A percentile compares a stretch with the other conserved stretches of the same genome.
Evolutionary conservation across 2,113 vertebrate species (phyloP).

Genomic region (Caracal caracal): DNA sequence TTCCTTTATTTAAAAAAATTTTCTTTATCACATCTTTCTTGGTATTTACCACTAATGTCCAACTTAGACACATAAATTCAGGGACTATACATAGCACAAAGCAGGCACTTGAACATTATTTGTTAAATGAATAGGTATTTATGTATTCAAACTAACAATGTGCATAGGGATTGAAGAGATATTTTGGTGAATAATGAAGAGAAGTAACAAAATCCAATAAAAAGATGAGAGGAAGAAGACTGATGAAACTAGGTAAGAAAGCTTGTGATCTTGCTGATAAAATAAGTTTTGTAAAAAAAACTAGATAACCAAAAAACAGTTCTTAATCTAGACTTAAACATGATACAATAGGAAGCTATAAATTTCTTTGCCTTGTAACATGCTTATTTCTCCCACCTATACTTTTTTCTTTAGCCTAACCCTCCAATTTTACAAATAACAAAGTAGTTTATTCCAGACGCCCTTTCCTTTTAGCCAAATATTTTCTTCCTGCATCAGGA

Average conservation of each 20-base stretch:
- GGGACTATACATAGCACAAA: not conserved
- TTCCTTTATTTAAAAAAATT: conserved; percentile 20
- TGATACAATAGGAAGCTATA: not conserved
- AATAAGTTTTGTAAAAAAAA: conserved; percentile 1
- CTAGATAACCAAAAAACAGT: not conserved
- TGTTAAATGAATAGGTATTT: conserved; percentile 13
- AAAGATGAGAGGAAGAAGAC: not conserved
- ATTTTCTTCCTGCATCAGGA: not conserved
- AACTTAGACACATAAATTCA: not conserved
- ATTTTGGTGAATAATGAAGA: conserved; percentile 17
- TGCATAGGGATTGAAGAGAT: not conserved
- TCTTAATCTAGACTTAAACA: not conserved
- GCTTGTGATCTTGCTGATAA: not conserved
- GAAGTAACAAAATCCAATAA: not conserved
- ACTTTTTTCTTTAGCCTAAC: not conserved
- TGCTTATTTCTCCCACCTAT: not conserved
- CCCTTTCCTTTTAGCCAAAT: not conserved
- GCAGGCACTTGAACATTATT: not conserved
- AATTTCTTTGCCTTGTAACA: not conserved
- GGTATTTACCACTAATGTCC: conserved; percentile 29
- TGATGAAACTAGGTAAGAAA: not conserved
- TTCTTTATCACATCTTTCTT: not conserved
- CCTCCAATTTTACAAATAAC: not conserved
- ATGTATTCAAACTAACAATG: not conserved
- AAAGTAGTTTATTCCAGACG: not conserved